Percentiles rank a stretch among this genome's conserved stretches.
These are phyloP conservation scores for Tetranychus piercei DNA, from an alignment of 2,888 invertebrate species.

Conservation along the genomic window DNA sequence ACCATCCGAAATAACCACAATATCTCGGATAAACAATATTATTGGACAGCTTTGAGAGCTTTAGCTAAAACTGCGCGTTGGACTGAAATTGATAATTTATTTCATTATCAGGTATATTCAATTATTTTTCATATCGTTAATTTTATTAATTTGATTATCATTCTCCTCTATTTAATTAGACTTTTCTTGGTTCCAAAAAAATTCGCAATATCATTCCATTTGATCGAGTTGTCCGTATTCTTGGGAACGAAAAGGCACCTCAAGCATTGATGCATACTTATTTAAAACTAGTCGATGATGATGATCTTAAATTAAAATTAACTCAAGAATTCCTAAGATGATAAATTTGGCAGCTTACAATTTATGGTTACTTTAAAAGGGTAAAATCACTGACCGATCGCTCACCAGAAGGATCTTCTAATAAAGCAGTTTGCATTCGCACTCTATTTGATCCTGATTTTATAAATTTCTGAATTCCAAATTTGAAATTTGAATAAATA, in stretches of 20 bases:
- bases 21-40: slow-evolving; percentile 22
- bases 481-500: too few relatives aligned
- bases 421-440: too few relatives aligned
- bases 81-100: slow-evolving; percentile 22
- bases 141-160: neutral
- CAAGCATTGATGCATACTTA: slow-evolving; percentile 21
- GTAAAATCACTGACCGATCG: too few relatives aligned
- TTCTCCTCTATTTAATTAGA: slow-evolving; percentile 7
- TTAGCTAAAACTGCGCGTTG: slow-evolving; percentile 22
- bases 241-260: slow-evolving; percentile 22
- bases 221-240: slow-evolving; percentile 18
- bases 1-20: slow-evolving; percentile 21
- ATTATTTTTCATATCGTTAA: neutral
- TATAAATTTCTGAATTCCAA: too few relatives aligned
- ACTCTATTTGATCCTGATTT: too few relatives aligned
- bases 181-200: slow-evolving; percentile 22
- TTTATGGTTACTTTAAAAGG: neutral
- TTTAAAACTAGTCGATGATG: slow-evolving; percentile 21
- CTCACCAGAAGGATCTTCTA: too few relatives aligned
- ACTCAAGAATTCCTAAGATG: slow-evolving; percentile 17
- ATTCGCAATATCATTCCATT: slow-evolving; percentile 22
- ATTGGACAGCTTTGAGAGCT: slow-evolving; percentile 23
- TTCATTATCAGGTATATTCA: slow-evolving; percentile 20
- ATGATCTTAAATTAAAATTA: slow-evolving; percentile 17
- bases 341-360: neutral